Evolutionary conservation across 2,888 invertebrate genomes (phyloP), one percentile per base, ranked within the genome.

Genomic region (Galerucella calmariensis): DNA sequence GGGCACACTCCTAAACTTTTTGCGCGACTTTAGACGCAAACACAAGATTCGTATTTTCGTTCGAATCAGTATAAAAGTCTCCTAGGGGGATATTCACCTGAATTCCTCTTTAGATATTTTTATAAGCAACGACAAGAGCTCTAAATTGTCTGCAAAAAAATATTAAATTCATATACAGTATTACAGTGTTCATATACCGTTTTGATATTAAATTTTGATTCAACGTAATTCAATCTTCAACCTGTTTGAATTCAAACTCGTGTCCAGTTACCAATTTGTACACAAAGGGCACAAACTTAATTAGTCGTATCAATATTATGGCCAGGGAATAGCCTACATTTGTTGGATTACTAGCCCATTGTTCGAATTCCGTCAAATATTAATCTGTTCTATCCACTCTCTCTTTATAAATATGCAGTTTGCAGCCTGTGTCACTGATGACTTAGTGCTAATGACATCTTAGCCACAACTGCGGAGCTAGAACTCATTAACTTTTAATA

Each of bases 401-500:
- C 20, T 20, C 8, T 56, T 2, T 56, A 20, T 62, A 12, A n/a
- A 41, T 11, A 41, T 41, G 41, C 62, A 62, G 35, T 41, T 62
- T 62, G 62, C 41, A 62, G 62, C 62, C 16, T 14, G 41, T 16
- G 62, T 16, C 62, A n/a, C 62, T 56, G 56, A 72, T 66, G 62
- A 72, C 56, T 58, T 63, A 51, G 56, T 72, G 66, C 53, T 73
- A 73, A 73, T 63, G 68, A 73, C 53, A 62, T 41, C 73, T 73
- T 67, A 68, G 44, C 73, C 20, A 46, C 59, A 46, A 63, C 46
- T 56, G 67, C 63, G 56, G 24, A 61, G 73, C 59, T 67, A 61
- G 51, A 67, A 62, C 67, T 67, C 62, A 67, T 72, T 67, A 62
- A 62, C 72, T 73, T 73, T 68, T 68, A 73, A 73, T 68, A 68